Conservation (phyloP, 2,888 invertebrate genomes). For the Linyphia triangularis region DNA sequence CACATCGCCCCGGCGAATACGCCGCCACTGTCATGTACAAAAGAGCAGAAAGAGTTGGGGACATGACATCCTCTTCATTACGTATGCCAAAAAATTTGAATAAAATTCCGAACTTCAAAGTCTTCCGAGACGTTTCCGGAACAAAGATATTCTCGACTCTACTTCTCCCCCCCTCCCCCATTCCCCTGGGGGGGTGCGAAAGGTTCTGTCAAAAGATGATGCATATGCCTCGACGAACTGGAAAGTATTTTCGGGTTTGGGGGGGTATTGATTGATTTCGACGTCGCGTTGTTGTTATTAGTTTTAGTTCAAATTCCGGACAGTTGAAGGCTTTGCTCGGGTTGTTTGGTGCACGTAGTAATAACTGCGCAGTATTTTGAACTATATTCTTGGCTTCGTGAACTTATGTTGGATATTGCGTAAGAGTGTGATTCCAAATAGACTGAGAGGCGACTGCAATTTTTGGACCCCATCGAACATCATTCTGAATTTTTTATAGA, state of each 20-base stretch:
- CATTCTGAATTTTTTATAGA: too few species aligned
- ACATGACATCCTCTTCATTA: not conserved
- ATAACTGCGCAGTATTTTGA: too few species aligned
- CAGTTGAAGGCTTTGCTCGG: too few species aligned
- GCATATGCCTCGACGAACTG: not conserved
- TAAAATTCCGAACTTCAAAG: constrained; percentile 6
- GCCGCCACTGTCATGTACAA: not conserved
- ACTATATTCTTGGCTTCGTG: too few species aligned
- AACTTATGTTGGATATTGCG: too few species aligned
- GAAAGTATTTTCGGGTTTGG: not conserved
- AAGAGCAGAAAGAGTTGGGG: not conserved
- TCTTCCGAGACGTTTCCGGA: not conserved
- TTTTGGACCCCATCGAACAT: too few species aligned
- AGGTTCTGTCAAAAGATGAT: constrained; percentile 12
- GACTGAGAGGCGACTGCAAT: too few species aligned
- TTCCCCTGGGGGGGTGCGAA: not conserved
- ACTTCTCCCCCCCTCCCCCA: not conserved
- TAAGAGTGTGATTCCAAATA: too few species aligned
- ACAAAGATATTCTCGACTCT: not conserved
- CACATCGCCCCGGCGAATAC: not conserved
- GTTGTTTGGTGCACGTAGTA: too few species aligned
- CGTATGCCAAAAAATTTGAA: constrained; percentile 31
- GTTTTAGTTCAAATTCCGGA: too few species aligned
- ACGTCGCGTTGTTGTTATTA: too few species aligned
- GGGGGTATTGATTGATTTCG: too few species aligned